Evolutionary conservation across 2,888 invertebrate species (phyloP), one percentile per base, ranked within the genome.

Genomic region (Drosophila formosana): DNA sequence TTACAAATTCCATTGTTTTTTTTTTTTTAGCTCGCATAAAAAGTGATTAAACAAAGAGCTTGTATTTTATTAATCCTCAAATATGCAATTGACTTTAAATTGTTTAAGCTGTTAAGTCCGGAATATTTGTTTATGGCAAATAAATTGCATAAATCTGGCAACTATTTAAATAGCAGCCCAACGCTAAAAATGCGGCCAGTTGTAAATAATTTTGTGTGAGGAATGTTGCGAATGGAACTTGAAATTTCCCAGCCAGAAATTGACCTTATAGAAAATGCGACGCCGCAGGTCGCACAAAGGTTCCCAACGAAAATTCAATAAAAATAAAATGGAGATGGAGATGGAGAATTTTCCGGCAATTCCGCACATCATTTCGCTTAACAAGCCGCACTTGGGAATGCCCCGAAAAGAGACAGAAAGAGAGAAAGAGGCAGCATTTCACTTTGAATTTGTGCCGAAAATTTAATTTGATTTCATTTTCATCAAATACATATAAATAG

Each of bases 391-490:
- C 32, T 34, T n/a, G 55, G 55, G 55, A 34, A 56, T 53, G 25
- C 13, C 13, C 45, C 7, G 13, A 8, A 52, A 52, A 8, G 50
- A 18, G n/a, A 55, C 50, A 50, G 7, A 18, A 9, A 23, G 25
- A 56, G 34, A 51, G 43, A 43, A 18, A 43, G 18, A 34, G 25
- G 32, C 32, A n/a, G 57, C 53, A 61, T 47, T 67, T 83, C 81
- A 72, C 83, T 85, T 84, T 88, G 84, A 84, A 85, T 82, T 79
- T 78, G 83, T 76, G 71, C 65, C 75, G 86, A 83, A 82, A 82
- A 85, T 83, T 85, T 88, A 86, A 85, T 85, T 88, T 88, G 80
- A 81, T 88, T 86, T 88, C 71, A 82, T 88, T 85, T 79, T 84
- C 88, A 86, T 88, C 83, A 86, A 78, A 75, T 65, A 67, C 67